These are phyloP conservation scores for Oscheius sp. DNA, from an alignment of 2,888 invertebrate genomes.

Conservation along the genomic window DNA sequence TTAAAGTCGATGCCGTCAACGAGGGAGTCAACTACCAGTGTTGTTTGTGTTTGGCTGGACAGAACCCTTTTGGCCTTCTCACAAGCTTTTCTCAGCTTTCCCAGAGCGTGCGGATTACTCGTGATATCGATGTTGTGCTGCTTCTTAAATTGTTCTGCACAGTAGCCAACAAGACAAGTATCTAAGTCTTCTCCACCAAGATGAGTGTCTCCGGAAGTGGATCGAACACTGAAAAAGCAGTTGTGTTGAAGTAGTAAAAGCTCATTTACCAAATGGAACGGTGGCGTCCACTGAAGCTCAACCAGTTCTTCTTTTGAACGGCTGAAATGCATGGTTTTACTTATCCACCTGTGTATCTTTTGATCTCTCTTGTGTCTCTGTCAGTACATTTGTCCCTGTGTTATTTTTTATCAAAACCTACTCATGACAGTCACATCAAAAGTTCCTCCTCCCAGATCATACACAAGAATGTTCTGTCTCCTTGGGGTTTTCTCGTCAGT, in stretches of 20 bases:
- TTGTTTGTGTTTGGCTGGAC: conserved; percentile 77
- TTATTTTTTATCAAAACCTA: no score
- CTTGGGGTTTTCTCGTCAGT: conserved; percentile 74
- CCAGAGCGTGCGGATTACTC: conserved; percentile 87
- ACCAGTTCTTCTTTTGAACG: no score
- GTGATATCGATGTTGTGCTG: conserved; percentile 88
- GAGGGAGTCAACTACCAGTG: conserved; percentile 92
- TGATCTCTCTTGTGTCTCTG: no score
- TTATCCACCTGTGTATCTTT: no score
- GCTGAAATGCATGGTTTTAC: no score
- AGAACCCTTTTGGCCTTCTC: conserved; percentile 80
- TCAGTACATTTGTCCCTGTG: no score
- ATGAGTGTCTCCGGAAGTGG: conserved; percentile 92
- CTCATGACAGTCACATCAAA: conserved; percentile 91
- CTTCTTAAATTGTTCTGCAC: conserved; percentile 74
- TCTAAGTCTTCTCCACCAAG: conserved; percentile 78
- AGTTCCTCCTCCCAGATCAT: conserved; percentile 84
- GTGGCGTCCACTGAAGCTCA: no score
- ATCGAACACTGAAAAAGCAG: conserved; percentile 84
- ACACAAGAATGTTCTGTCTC: conserved; percentile 78
- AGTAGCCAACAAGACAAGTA: conserved; percentile 76
- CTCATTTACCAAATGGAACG: no score
- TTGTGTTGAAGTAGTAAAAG: no score
- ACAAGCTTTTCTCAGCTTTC: conserved; percentile 91
- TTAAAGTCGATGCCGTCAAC: conserved; percentile 96